Base-by-base conservation (phyloP, 1,140 invertebrate genomes). In the Tachypleus tridentatus region DNA sequence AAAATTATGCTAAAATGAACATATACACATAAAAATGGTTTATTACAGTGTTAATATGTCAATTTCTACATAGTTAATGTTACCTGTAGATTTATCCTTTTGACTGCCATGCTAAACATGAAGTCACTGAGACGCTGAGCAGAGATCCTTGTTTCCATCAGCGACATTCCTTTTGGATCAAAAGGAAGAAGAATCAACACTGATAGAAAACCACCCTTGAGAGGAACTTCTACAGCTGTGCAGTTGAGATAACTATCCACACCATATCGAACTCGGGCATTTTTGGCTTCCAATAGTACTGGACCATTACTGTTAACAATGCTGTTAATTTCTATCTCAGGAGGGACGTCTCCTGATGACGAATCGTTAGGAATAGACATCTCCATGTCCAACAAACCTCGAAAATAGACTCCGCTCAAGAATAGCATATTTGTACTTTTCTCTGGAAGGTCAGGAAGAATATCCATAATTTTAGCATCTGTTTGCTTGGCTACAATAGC, bases 401-500 rank as follows among this genome's bases (percentile, higher is more conserved):
- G 58, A 53, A 74, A 70, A 48, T 69, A 70, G 10, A 74, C 58
- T 6, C 65, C 72, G 56, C 70, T 72, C 0, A 73, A 54, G 4
- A 73, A 6, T 4, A 73, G 49, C 7, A 74, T 56, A 61, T 64
- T 70, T 56, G 71, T 67, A 11, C 59, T 66, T 58, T 65, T 62
- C 11, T 60, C 63, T n/a, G 64, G 54, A 51, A 58, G 53, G 7
- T 70, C 66, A 11, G 69, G 56, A 5, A 78, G 56, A 47, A 79
- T 70, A 59, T 77, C 70, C 53, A 74, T 72, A 9, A 79, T 77
- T 67, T 74, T 77, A 9, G 70, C 69, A n/a, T 73, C 66, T 11
- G 76, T 78, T 67, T 75, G 70, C 10, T 72, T 69, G 51, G 72
- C 71, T 5, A 79, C 74, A 68, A 77, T 77, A 0, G 71, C 63